Conservation (phyloP, 2,797 vertebrate genomes). For the Pantherophis vulpinus region DNA sequence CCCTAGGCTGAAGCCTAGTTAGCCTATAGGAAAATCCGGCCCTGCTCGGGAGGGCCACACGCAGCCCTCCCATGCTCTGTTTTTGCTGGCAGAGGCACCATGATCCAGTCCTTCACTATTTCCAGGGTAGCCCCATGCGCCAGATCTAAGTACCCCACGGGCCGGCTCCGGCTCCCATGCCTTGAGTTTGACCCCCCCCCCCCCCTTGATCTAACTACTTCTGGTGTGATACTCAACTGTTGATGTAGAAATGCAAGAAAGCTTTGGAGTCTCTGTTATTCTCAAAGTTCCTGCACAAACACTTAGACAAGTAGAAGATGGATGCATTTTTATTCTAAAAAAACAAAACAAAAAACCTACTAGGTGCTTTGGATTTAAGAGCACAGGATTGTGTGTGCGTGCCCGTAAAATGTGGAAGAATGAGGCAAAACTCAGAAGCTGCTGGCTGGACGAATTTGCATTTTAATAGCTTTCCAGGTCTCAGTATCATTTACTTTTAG, state of each 20-base stretch:
- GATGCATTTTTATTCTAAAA: neutral
- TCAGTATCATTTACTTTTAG: neutral
- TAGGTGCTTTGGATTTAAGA: neutral
- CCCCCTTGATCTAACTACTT: neutral
- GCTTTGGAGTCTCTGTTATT: neutral
- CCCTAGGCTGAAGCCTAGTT: no score
- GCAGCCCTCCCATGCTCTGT: no score
- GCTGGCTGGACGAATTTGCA: neutral
- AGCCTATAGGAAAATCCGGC: no score
- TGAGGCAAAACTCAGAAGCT: neutral
- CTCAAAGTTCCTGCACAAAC: neutral
- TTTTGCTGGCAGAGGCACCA: no score
- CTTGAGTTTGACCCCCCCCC: no score
- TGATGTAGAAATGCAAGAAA: neutral
- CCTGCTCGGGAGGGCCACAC: no score
- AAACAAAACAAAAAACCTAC: neutral
- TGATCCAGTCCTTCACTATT: no score
- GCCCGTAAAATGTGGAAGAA: neutral
- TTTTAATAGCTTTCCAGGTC: neutral
- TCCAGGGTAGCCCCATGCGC: no score
- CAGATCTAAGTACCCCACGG: no score
- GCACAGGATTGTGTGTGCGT: neutral
- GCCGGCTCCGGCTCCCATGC: fast-evolving
- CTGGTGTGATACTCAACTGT: neutral
- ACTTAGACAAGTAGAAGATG: neutral